Conservation (phyloP, 2,113 vertebrate species). For the Laticauda colubrina region DNA sequence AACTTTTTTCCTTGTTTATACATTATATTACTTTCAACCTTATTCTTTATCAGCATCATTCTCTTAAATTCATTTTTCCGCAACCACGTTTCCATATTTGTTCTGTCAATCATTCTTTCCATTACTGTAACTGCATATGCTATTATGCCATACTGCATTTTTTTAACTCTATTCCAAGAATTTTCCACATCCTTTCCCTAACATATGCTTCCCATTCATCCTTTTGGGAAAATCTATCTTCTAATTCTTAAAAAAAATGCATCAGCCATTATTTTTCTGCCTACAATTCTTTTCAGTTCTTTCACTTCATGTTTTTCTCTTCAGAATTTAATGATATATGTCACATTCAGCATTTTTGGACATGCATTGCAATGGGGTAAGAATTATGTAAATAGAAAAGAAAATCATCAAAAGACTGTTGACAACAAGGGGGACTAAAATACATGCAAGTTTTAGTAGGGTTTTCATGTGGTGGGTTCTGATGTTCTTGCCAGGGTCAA, state of each 20-base stretch:
- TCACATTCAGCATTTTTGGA: neutral
- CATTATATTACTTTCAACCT: neutral
- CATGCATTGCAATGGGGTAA: neutral
- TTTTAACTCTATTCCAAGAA: neutral
- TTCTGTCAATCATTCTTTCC: neutral
- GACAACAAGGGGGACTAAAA: neutral
- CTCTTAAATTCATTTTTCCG: neutral
- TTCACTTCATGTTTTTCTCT: neutral
- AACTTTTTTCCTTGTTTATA: neutral
- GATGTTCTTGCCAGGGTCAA: neutral
- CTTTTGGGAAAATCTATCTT: neutral
- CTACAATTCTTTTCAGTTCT: neutral
- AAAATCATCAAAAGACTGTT: neutral
- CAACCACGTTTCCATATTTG: neutral
- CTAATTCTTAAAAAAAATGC: neutral
- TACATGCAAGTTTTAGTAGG: neutral
- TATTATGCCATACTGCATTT: neutral
- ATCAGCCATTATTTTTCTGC: neutral
- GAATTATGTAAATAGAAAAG: neutral
- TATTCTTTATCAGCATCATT: neutral
- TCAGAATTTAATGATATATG: neutral
- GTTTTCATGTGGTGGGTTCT: neutral
- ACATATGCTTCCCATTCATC: neutral
- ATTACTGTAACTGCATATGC: neutral
- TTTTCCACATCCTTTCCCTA: neutral